phyloP scores from a whole-genome alignment of 1,140 invertebrate genomes.

The Brachionus paranguensis region DNA sequence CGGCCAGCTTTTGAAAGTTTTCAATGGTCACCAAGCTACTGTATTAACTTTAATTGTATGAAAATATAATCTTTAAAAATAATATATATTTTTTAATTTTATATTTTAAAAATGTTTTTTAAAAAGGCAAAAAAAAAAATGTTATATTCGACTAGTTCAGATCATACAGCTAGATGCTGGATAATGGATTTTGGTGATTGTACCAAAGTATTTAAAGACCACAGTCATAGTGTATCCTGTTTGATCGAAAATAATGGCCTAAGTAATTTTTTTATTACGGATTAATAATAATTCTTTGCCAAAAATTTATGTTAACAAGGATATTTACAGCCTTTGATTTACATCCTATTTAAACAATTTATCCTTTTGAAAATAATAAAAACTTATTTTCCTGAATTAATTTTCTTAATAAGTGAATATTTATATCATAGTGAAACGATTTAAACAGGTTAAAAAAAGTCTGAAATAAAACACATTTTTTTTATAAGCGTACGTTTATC shows the following conservation, averaged over 20 bases:
- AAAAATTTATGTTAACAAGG: too few relatives aligned
- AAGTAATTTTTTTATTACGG: constrained; percentile 45
- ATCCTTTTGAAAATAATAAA: too few relatives aligned
- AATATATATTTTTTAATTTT: too few relatives aligned
- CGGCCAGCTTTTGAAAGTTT: constrained; percentile 53
- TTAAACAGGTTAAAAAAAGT: too few relatives aligned
- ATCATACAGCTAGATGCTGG: constrained; percentile 59
- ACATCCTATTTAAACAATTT: too few relatives aligned
- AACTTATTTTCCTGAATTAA: too few relatives aligned
- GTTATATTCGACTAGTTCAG: constrained; percentile 59
- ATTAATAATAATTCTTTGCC: too few relatives aligned
- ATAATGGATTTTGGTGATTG: constrained; percentile 61
- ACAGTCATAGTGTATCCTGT: constrained; percentile 57
- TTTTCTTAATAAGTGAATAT: too few relatives aligned
- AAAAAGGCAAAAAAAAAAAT: constrained; percentile 55
- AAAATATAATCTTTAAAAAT: not conserved
- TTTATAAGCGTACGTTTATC: too few relatives aligned
- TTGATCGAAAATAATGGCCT: constrained; percentile 58
- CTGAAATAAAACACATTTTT: too few relatives aligned
- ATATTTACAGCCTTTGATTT: too few relatives aligned
- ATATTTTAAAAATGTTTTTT: not conserved
- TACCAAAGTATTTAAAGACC: constrained; percentile 58
- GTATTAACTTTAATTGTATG: constrained; percentile 55
- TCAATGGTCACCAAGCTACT: constrained; percentile 58
- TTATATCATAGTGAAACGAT: too few relatives aligned